Percentiles rank a stretch among this genome's conserved stretches.
Evolutionary conservation across 2,888 invertebrate genomes (phyloP).

Genomic region (Microplitis manilae): DNA sequence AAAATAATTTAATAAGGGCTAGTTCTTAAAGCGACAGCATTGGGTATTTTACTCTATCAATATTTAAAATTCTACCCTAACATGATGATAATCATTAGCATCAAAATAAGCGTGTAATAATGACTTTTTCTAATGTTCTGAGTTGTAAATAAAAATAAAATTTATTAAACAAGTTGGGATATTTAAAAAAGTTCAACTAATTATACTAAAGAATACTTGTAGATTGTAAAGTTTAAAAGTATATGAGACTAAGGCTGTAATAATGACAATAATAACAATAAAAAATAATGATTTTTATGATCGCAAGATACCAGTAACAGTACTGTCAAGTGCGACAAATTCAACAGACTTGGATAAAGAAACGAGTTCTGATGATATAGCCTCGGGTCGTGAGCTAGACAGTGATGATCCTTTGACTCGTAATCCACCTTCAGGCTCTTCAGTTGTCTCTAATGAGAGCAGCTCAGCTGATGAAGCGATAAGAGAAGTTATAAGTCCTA

Average conservation of each 20-base stretch:
- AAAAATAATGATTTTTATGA: background rate
- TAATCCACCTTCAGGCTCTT: conserved; percentile 40
- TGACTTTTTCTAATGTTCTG: too few relatives aligned
- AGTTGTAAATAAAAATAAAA: too few relatives aligned
- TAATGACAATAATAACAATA: background rate
- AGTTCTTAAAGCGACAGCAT: too few relatives aligned
- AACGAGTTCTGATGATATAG: conserved; percentile 35
- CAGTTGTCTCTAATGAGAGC: conserved; percentile 45
- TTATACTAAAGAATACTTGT: too few relatives aligned
- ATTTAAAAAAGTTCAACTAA: too few relatives aligned
- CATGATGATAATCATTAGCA: too few relatives aligned
- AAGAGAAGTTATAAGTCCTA: conserved; percentile 38
- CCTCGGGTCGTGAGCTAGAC: conserved; percentile 38
- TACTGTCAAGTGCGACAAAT: conserved; percentile 37
- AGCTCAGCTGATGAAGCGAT: conserved; percentile 47
- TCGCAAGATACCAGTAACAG: conserved; percentile 26
- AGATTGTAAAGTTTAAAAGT: too few relatives aligned
- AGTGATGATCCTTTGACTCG: conserved; percentile 43
- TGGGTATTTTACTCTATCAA: too few relatives aligned
- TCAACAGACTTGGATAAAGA: conserved; percentile 41
- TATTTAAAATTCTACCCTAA: too few relatives aligned
- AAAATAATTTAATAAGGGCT: too few relatives aligned
- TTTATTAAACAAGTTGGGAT: too few relatives aligned
- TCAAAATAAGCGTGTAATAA: too few relatives aligned
- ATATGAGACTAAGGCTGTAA: background rate